Conservation (phyloP, 2,888 invertebrate species). For the Rutpela maculata region DNA sequence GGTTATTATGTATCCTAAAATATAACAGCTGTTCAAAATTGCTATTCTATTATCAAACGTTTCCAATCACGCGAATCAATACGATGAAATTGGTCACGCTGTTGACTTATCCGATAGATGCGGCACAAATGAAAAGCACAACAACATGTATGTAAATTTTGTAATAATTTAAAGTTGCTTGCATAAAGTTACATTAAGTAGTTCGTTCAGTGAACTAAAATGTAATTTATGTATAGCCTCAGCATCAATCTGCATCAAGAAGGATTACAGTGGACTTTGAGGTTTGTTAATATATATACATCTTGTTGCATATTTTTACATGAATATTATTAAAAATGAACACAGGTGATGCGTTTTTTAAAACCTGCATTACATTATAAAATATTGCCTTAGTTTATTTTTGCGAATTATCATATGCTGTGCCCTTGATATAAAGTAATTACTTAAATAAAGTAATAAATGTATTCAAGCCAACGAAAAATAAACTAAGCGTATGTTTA, state of each 20-base stretch:
- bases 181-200: constrained; percentile 3
- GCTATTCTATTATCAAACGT: neutral
- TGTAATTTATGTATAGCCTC: constrained; percentile 21
- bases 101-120: neutral
- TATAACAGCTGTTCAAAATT: neutral
- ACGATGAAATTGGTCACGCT: neutral
- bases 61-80: neutral
- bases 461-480: no score
- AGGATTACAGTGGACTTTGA: constrained; percentile 25
- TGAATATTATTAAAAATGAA: neutral
- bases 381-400: no score
- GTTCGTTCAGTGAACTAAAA: neutral
- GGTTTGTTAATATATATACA: constrained; percentile 23
- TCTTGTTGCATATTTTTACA: constrained; percentile 30
- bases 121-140: neutral
- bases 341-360: neutral
- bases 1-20: neutral
- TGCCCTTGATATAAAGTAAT: no score
- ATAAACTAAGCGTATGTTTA: no score
- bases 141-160: neutral
- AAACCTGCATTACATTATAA: neutral
- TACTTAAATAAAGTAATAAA: no score
- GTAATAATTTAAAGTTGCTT: constrained; percentile 12
- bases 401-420: no score
- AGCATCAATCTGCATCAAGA: constrained; percentile 17